Conservation (phyloP, 1,140 invertebrate genomes). For the Drosophila pseudoobscura region DNA sequence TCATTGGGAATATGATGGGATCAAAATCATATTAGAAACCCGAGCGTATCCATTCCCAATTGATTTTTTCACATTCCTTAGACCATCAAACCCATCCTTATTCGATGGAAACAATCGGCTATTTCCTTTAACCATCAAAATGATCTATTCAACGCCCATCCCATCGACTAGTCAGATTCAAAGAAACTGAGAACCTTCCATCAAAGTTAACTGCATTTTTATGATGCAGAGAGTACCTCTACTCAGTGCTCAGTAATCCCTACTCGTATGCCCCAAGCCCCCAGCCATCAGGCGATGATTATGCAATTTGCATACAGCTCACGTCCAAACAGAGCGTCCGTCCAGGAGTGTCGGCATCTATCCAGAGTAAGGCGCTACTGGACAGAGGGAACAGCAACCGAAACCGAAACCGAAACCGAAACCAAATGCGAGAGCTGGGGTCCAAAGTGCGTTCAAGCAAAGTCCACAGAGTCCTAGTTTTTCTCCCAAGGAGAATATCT, state of each 20-base stretch:
- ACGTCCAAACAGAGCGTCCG: constrained; percentile 5
- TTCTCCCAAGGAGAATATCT: no score
- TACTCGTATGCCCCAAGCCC: no score
- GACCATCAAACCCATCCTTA: neutral
- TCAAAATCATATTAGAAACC: no score
- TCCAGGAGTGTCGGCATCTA: constrained; percentile 26
- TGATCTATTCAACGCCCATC: constrained; percentile 12
- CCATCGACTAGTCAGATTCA: neutral
- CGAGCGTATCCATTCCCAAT: no score
- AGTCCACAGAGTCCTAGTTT: neutral
- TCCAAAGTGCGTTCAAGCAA: constrained; percentile 31
- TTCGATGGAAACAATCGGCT: neutral
- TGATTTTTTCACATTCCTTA: no score
- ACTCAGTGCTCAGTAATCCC: constrained; percentile 24
- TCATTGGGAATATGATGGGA: no score
- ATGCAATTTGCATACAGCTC: constrained; percentile 44
- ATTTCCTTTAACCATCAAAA: constrained; percentile 4
- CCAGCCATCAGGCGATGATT: constrained; percentile 33
- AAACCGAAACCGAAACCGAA: constrained; percentile 25
- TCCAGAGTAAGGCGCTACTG: constrained; percentile 24
- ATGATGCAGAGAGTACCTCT: constrained; percentile 1
- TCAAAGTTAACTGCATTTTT: constrained; percentile 34
- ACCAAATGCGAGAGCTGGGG: constrained; percentile 40
- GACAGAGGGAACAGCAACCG: constrained; percentile 12
- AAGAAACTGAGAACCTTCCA: constrained; percentile 22